phyloP scores from a whole-genome alignment of 2,888 invertebrate genomes.

The Chrysina gloriosa region DNA sequence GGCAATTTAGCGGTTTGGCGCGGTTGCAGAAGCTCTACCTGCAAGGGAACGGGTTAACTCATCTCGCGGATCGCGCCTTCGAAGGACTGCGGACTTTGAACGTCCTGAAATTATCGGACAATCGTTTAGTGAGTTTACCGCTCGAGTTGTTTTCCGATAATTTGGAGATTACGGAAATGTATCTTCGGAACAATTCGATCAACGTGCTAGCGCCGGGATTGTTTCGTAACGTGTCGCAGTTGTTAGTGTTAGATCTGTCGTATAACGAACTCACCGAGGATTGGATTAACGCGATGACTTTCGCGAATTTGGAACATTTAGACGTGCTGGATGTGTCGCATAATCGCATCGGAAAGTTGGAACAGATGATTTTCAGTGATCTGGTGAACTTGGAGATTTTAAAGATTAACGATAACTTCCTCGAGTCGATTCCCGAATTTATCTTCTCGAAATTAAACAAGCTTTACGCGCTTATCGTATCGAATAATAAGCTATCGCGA shows the following conservation, averaged over 20 bases:
- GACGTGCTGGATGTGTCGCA: slow-evolving; percentile 82
- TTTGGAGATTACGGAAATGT: slow-evolving; percentile 81
- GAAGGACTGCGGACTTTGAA: slow-evolving; percentile 79
- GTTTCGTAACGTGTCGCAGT: slow-evolving; percentile 80
- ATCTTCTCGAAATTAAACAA: slow-evolving; percentile 82
- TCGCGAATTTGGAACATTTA: slow-evolving; percentile 80
- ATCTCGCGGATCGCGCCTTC: slow-evolving; percentile 82
- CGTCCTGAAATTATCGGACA: slow-evolving; percentile 82
- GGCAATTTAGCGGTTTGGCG: slow-evolving; percentile 77
- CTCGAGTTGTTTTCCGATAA: slow-evolving; percentile 85
- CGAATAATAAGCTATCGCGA: slow-evolving; percentile 81
- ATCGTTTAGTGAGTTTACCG: slow-evolving; percentile 82
- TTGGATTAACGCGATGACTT: slow-evolving; percentile 85
- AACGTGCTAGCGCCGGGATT: slow-evolving; percentile 84
- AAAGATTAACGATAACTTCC: slow-evolving; percentile 82
- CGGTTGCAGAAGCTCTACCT: slow-evolving; percentile 80
- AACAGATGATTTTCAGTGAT: slow-evolving; percentile 81
- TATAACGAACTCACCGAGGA: slow-evolving; percentile 84
- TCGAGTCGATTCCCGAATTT: slow-evolving; percentile 81
- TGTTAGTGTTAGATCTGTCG: slow-evolving; percentile 81
- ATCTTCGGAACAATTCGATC: slow-evolving; percentile 84
- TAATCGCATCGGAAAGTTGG: slow-evolving; percentile 80
- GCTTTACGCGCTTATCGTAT: slow-evolving; percentile 83
- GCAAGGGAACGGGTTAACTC: slow-evolving; percentile 80
- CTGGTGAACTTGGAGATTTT: slow-evolving; percentile 83